A percentile compares a stretch with the other conserved stretches of the same genome.
These are phyloP conservation scores for Miltochrista miniata DNA, from an alignment of 2,888 invertebrate species.

Conservation along the genomic window DNA sequence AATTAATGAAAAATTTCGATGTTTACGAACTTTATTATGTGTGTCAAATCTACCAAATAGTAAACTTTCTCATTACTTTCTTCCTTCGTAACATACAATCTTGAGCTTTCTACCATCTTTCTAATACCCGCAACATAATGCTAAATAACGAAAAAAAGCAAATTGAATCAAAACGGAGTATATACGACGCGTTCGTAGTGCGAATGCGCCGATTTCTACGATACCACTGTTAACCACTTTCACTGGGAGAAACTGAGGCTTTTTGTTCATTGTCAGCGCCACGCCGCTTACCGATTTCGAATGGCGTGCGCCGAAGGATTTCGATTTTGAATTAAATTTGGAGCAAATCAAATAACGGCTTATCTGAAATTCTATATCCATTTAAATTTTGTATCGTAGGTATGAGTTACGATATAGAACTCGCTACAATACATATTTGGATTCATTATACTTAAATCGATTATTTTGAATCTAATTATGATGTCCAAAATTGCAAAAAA, in stretches of 20 bases:
- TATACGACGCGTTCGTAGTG: constrained; percentile 38
- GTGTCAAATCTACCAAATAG: constrained; percentile 1
- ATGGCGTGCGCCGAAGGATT: constrained; percentile 49
- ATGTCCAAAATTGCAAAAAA: too few relatives aligned
- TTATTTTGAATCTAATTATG: too few relatives aligned
- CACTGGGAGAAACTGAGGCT: constrained; percentile 78
- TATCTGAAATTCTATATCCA: too few relatives aligned
- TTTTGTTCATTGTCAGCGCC: constrained; percentile 71
- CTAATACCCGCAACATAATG: constrained; percentile 13
- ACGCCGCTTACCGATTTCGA: constrained; percentile 55
- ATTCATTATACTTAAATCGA: too few relatives aligned
- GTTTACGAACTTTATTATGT: constrained; percentile 1
- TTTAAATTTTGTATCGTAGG: too few relatives aligned
- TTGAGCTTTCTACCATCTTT: constrained; percentile 7
- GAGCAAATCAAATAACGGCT: constrained; percentile 12
- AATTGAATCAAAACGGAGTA: constrained; percentile 31
- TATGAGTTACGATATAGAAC: too few relatives aligned
- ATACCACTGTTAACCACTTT: constrained; percentile 72
- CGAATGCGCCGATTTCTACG: constrained; percentile 62
- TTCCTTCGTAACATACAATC: constrained; percentile 1
- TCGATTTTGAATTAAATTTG: constrained; percentile 31
- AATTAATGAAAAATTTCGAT: neutral
- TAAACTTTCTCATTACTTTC: constrained; percentile 10
- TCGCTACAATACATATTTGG: too few relatives aligned
- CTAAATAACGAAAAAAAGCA: constrained; percentile 28